Conservation (phyloP, 2,113 vertebrate genomes). For the Campylorhamphus procurvoides region DNA sequence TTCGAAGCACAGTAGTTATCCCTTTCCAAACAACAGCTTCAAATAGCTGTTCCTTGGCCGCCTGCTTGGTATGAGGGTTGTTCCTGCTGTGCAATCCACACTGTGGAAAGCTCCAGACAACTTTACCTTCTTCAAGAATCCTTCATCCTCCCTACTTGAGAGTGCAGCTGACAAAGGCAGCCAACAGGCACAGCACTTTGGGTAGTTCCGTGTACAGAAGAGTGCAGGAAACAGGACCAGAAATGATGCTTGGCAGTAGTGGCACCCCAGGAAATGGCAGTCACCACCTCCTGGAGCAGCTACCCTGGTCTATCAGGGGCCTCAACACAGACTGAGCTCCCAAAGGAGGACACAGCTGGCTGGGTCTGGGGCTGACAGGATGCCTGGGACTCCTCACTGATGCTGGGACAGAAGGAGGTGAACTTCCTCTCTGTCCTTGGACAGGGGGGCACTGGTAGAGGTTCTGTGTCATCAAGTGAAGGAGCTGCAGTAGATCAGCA, state of each 20-base stretch:
- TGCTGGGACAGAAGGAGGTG: neutral
- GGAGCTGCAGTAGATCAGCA: neutral
- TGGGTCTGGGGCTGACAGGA: neutral
- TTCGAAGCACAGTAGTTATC: neutral
- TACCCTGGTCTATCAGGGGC: fast-evolving
- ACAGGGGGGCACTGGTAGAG: neutral
- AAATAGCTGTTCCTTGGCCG: neutral
- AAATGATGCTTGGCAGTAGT: neutral
- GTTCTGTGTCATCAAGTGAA: neutral
- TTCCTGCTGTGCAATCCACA: neutral
- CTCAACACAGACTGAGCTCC: neutral
- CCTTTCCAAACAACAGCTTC: neutral
- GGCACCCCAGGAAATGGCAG: neutral
- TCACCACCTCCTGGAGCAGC: neutral
- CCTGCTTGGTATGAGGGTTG: neutral
- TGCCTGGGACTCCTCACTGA: neutral
- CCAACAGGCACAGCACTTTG: neutral
- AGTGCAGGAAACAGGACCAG: neutral
- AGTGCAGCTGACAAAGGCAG: neutral
- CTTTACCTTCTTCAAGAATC: neutral
- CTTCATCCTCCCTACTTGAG: neutral
- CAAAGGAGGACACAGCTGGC: fast-evolving
- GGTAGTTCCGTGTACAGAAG: neutral
- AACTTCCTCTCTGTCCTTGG: neutral
- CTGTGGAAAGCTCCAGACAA: neutral